These are phyloP conservation scores for Pteria penguin DNA, from an alignment of 2,888 invertebrate genomes.

Conservation along the genomic window DNA sequence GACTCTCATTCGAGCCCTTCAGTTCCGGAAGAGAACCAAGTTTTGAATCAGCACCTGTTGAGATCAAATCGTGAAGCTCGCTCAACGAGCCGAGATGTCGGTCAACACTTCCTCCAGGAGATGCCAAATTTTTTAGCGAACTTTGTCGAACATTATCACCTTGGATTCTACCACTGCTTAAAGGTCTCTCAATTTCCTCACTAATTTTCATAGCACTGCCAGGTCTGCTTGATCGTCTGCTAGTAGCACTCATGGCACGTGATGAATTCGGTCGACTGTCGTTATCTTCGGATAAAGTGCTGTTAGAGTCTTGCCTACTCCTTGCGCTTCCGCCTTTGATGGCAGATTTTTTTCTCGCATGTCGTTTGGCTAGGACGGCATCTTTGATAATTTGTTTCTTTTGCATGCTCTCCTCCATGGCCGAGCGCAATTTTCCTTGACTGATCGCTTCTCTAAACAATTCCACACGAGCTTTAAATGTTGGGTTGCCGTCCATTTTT, in stretches of 20 bases:
- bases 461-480: slow-evolving; percentile 60
- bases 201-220: neutral
- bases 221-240: neutral
- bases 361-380: neutral
- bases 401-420: slow-evolving; percentile 7
- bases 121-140: too few species aligned
- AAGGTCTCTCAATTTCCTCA: neutral
- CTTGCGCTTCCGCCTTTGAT: too few species aligned
- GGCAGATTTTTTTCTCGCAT: neutral
- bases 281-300: too few species aligned
- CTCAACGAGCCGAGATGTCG: neutral
- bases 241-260: too few species aligned
- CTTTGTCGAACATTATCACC: neutral
- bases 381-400: neutral
- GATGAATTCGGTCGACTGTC: too few species aligned
- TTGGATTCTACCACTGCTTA: neutral
- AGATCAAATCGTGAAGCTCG: neutral
- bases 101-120: neutral
- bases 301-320: too few species aligned
- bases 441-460: slow-evolving; percentile 32
- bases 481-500: slow-evolving; percentile 63
- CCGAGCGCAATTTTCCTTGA: slow-evolving; percentile 17
- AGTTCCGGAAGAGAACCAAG: too few species aligned
- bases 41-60: too few species aligned
- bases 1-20: neutral